These are phyloP conservation scores for Gephyroberyx darwinii DNA, from an alignment of 2,797 vertebrate genomes.

Conservation along the genomic window DNA sequence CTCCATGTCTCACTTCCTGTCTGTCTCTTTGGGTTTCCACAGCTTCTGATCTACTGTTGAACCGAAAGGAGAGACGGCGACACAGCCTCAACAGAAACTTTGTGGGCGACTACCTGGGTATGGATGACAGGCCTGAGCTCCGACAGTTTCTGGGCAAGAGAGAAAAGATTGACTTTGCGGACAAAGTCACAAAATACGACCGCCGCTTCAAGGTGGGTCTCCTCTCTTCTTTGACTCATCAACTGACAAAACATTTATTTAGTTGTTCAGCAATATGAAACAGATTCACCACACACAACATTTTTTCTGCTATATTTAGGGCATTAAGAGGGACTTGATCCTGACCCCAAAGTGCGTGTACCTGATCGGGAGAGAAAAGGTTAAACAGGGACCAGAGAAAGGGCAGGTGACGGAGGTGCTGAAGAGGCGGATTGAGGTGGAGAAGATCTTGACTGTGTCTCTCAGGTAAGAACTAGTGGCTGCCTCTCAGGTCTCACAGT, in stretches of 20 bases:
- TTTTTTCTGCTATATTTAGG: constrained; percentile 72
- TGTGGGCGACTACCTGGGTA: constrained; percentile 96
- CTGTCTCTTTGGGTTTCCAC: constrained; percentile 14
- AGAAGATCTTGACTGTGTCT: constrained; percentile 91
- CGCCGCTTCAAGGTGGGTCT: constrained; percentile 91
- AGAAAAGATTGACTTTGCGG: constrained; percentile 97
- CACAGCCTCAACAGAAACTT: constrained; percentile 99
- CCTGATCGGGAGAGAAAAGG: constrained; percentile 94
- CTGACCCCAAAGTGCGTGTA: constrained; percentile 94
- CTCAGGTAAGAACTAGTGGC: constrained; percentile 84
- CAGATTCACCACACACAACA: neutral
- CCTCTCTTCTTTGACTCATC: neutral
- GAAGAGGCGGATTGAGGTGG: constrained; percentile 91
- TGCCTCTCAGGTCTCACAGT: neutral
- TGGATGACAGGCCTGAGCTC: constrained; percentile 94
- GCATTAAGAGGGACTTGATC: constrained; percentile 93
- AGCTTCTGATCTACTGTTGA: constrained; percentile 96
- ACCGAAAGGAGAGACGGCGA: constrained; percentile 93
- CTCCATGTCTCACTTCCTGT: constrained; percentile 1
- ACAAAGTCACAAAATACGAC: constrained; percentile 95
- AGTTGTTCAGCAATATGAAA: neutral
- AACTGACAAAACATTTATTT: neutral
- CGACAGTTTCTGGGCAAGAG: constrained; percentile 95
- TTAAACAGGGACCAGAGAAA: constrained; percentile 95
- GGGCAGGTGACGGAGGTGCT: constrained; percentile 94